Base-by-base conservation (phyloP, 2,113 vertebrate species). In the Dasyornis broadbenti region DNA sequence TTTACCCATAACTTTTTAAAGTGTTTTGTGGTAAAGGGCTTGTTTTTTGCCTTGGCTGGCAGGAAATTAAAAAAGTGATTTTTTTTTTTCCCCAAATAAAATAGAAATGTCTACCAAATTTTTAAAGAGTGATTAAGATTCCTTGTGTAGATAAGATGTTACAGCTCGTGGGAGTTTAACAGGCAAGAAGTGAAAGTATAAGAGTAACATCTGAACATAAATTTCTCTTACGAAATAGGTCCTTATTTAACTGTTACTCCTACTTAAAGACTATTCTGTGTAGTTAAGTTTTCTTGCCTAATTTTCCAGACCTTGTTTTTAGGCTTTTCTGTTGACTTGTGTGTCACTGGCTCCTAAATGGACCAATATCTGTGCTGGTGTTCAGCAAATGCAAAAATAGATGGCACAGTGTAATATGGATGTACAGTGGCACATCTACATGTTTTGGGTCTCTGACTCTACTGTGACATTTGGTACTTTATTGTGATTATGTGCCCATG, bases 181-280 rank as follows among this genome's bases (percentile, higher is more conserved):
- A 94, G 86, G 39, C 76, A 94, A 86, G 86, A 83, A 90, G 30
- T 66, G 77, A 45, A 73, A 94, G 53, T 60, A 5, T 42, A 8
- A 82, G 56, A 93, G 85, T 88, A 95, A 77, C 35, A 40, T 86
- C 35, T 54, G 78, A 59, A 60, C 89, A 49, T 75, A 63, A 59
- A 81, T 88, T 89, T 89, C 20, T 82, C 79, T 93, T 93, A 89
- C 69, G 88, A 60, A 94, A 70, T 65, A 61, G 10, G 54, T 88
- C 77, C 76, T 84, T 91, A 82, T 89, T 93, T 95, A 90, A 44
- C 72, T 92, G 54, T 66, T 93, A 81, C 76, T 92, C 79, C 92
- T 86, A 71, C 89, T 92, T 83, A 56, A 66, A 86, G 69, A 44
- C 47, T 83, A 12, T 73, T 90, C 65, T 50, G 12, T 78, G 20